A percentile compares a stretch with the other conserved stretches of the same genome.
phyloP scores from a whole-genome alignment of 2,888 invertebrate species.

The Allolobophora icterica region DNA sequence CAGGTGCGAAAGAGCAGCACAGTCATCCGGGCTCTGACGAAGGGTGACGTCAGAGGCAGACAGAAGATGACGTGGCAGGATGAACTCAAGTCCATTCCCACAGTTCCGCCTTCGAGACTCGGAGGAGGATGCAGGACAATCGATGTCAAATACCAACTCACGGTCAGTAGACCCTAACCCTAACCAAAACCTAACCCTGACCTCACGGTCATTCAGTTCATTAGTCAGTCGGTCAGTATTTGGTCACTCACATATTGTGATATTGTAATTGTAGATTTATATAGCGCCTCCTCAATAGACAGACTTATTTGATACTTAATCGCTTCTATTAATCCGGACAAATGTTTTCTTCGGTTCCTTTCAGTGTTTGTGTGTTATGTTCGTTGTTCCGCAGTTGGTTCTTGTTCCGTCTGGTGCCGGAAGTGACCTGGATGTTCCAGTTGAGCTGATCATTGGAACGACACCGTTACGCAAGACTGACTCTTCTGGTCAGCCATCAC shows the following conservation, averaged over 20 bases:
- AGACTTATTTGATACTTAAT: no score
- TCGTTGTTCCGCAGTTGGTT: constrained; percentile 50
- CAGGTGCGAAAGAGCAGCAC: constrained; percentile 66
- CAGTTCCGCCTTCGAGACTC: constrained; percentile 43
- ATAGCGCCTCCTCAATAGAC: no score
- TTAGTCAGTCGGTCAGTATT: neutral
- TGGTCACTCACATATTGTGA: neutral
- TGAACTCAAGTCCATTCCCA: constrained; percentile 44
- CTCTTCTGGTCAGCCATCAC: neutral
- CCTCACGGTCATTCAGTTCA: constrained; percentile 39
- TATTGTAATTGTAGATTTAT: no score
- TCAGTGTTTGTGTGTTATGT: neutral
- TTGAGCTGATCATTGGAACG: constrained; percentile 58
- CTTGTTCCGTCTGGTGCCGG: constrained; percentile 56
- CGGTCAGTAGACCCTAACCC: constrained; percentile 38
- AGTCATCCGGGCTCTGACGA: constrained; percentile 42
- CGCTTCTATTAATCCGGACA: no score
- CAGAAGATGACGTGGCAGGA: constrained; percentile 43
- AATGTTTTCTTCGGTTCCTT: no score
- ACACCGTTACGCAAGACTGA: constrained; percentile 51
- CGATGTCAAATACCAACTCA: constrained; percentile 47
- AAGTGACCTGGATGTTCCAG: constrained; percentile 55
- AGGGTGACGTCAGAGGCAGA: constrained; percentile 44
- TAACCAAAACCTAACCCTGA: constrained; percentile 36
- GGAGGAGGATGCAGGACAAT: constrained; percentile 48